Conservation (phyloP, 2,888 invertebrate species). For the Rhopalosiphum nymphaeae region DNA sequence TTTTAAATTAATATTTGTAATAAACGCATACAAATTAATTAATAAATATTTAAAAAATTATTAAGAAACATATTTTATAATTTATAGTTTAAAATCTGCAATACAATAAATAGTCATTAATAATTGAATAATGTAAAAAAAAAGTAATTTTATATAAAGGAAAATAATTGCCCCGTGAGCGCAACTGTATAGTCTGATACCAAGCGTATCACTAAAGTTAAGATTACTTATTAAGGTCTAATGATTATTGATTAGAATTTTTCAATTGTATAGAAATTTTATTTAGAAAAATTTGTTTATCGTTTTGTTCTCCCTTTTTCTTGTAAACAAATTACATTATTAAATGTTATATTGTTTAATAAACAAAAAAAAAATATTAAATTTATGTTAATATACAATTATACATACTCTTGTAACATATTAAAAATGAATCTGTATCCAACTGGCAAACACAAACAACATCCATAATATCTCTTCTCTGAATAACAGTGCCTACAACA, state of each 20-base stretch:
- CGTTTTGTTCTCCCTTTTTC: not conserved
- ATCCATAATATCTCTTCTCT: slow-evolving; percentile 82
- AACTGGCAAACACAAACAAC: slow-evolving; percentile 85
- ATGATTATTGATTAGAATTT: not conserved
- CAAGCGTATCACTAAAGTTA: not conserved
- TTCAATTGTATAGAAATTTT: not conserved
- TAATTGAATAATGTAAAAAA: too few relatives aligned
- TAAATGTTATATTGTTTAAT: not conserved
- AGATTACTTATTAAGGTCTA: not conserved
- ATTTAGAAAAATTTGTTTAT: not conserved
- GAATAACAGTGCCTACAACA: slow-evolving; percentile 81
- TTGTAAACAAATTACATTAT: not conserved
- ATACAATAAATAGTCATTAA: too few relatives aligned
- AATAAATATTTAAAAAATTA: too few relatives aligned
- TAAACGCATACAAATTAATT: not conserved
- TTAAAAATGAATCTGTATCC: slow-evolving; percentile 92
- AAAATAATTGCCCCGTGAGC: too few relatives aligned
- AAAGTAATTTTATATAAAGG: too few relatives aligned
- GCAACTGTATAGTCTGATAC: too few relatives aligned
- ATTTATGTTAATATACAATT: not conserved
- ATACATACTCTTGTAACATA: slow-evolving; percentile 84
- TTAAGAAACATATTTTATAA: too few relatives aligned
- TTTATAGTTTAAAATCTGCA: too few relatives aligned
- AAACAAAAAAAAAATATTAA: not conserved
- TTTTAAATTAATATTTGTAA: too few relatives aligned